Evolutionary conservation across 1,140 invertebrate genomes (phyloP).

Genomic region (Maconellicoccus hirsutus): DNA sequence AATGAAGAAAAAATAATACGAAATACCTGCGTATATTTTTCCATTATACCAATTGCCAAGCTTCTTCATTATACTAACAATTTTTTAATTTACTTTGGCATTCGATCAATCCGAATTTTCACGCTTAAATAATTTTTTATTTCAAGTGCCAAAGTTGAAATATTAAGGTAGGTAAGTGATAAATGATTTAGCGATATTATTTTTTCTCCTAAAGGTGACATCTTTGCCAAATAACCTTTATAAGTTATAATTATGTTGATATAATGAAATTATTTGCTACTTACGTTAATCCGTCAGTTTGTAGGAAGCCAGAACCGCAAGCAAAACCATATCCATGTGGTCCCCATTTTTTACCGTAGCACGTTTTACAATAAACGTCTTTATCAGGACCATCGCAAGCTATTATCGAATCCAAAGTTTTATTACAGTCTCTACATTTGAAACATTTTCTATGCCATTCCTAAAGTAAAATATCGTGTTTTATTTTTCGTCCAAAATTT

Average conservation of each 20-base stretch:
- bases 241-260: neutral
- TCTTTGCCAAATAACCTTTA: neutral
- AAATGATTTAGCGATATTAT: neutral
- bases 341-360: constrained; percentile 86
- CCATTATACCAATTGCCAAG: no score
- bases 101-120: neutral
- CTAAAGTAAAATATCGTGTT: constrained; percentile 39
- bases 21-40: constrained; percentile 13
- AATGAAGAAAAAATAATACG: no score
- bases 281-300: constrained; percentile 75
- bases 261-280: constrained; percentile 33
- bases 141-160: neutral
- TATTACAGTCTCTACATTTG: constrained; percentile 87
- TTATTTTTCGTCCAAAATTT: no score
- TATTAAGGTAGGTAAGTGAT: neutral
- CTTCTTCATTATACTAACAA: neutral
- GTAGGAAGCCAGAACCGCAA: constrained; percentile 84
- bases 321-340: constrained; percentile 91
- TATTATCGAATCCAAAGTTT: constrained; percentile 83
- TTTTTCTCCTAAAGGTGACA: neutral
- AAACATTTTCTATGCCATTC: constrained; percentile 98
- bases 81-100: neutral
- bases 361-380: constrained; percentile 87
- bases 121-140: neutral
- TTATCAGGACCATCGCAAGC: constrained; percentile 81